phyloP scores from a whole-genome alignment of 2,888 invertebrate genomes.

The Torymus tubicola region DNA sequence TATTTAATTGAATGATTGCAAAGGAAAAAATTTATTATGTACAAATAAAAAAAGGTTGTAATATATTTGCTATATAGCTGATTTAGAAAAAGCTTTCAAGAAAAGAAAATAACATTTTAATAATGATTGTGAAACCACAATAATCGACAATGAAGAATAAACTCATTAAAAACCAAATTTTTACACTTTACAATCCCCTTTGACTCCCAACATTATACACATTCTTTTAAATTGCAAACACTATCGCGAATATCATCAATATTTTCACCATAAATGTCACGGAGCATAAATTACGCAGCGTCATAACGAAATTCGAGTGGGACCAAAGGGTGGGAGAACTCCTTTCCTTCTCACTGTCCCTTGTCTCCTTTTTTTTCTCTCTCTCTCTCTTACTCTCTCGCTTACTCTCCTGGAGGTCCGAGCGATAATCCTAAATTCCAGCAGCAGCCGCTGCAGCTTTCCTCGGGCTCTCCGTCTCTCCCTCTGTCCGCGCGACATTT shows the following conservation, averaged over 20 bases:
- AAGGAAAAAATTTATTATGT: too few relatives aligned
- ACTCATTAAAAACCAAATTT: too few relatives aligned
- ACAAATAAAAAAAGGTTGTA: too few relatives aligned
- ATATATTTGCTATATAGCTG: too few relatives aligned
- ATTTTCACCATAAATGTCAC: constrained; percentile 8
- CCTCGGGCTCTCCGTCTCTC: constrained; percentile 4
- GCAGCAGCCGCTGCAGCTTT: constrained; percentile 19
- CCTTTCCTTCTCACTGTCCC: constrained; percentile 6
- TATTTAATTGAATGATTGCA: too few relatives aligned
- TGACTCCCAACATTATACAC: too few relatives aligned
- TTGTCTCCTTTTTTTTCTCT: constrained; percentile 2
- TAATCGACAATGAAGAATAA: too few relatives aligned
- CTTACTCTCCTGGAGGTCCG: constrained; percentile 9
- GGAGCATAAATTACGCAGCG: constrained; percentile 10
- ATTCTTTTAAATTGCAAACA: background rate
- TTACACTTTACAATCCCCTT: too few relatives aligned
- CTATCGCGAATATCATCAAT: background rate
- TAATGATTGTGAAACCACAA: too few relatives aligned
- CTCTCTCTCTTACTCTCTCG: constrained; percentile 1
- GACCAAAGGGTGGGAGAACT: background rate
- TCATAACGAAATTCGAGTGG: constrained; percentile 23
- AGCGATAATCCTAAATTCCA: constrained; percentile 50
- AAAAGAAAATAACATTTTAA: too few relatives aligned
- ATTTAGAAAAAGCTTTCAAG: too few relatives aligned
- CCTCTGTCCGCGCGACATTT: constrained; percentile 16